These are phyloP conservation scores for Gasteruption jaculator DNA, from an alignment of 2,888 invertebrate species.

Conservation along the genomic window DNA sequence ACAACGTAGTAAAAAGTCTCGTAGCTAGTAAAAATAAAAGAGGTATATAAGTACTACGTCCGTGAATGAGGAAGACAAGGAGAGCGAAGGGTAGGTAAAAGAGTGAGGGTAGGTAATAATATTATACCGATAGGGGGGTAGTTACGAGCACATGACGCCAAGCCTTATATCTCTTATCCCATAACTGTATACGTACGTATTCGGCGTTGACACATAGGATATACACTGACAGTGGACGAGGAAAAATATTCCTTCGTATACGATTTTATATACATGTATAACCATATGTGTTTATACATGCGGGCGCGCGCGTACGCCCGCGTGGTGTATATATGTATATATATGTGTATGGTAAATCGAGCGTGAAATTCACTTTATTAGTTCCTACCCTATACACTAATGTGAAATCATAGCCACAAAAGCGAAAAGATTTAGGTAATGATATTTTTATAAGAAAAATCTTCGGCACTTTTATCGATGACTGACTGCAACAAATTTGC, in stretches of 20 bases:
- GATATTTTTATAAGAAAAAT: too few relatives aligned
- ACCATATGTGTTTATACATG: too few relatives aligned
- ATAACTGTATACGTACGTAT: constrained; percentile 27
- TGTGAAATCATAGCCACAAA: constrained; percentile 1
- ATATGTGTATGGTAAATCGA: constrained; percentile 27
- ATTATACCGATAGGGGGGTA: constrained; percentile 44
- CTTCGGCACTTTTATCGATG: too few relatives aligned
- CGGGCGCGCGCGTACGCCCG: too few relatives aligned
- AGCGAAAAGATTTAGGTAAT: too few relatives aligned
- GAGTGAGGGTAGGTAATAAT: constrained; percentile 39
- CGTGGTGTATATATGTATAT: constrained; percentile 8
- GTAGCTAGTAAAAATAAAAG: not conserved
- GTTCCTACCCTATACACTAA: constrained; percentile 23
- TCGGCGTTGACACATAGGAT: too few relatives aligned
- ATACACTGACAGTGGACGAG: too few relatives aligned
- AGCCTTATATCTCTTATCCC: constrained; percentile 42
- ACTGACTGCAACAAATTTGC: too few relatives aligned
- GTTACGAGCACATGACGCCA: constrained; percentile 50
- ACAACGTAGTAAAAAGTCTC: too few relatives aligned
- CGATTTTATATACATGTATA: too few relatives aligned
- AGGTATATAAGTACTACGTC: not conserved
- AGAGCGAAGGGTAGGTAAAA: constrained; percentile 5
- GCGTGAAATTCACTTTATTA: constrained; percentile 49
- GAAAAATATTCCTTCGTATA: too few relatives aligned
- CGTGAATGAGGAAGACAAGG: not conserved